These are phyloP conservation scores for Trissoscelio sp. DNA, from an alignment of 2,888 invertebrate species.

Conservation along the genomic window DNA sequence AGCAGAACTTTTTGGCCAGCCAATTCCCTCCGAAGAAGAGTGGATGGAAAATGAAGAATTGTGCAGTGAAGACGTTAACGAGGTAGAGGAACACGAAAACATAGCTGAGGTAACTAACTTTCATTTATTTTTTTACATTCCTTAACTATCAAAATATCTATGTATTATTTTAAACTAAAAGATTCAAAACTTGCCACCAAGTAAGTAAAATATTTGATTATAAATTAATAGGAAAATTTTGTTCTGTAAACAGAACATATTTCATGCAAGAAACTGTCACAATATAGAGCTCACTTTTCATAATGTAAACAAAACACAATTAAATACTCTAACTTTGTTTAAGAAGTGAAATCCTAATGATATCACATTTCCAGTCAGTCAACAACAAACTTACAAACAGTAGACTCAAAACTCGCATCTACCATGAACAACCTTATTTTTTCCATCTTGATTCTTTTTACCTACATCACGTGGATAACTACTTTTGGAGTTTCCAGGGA, in stretches of 20 bases:
- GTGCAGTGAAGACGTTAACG: conserved; percentile 45
- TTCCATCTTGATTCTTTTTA: neutral
- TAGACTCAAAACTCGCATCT: neutral
- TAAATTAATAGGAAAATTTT: neutral
- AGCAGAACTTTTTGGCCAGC: conserved; percentile 90
- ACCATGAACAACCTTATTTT: conserved; percentile 1
- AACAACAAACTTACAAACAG: neutral
- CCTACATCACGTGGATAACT: neutral
- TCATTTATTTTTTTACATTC: neutral
- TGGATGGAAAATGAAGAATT: conserved; percentile 80
- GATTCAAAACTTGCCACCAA: neutral
- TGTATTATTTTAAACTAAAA: neutral
- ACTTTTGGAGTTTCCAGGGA: neutral
- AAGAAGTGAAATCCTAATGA: neutral
- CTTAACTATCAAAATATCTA: neutral
- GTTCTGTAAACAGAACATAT: neutral
- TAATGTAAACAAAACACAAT: conserved; percentile 5
- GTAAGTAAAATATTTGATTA: neutral
- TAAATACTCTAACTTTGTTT: neutral
- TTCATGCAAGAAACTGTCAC: neutral
- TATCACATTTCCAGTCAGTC: neutral
- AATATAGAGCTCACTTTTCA: neutral
- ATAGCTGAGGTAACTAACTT: conserved; percentile 71
- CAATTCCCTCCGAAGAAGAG: conserved; percentile 88
- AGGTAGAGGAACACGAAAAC: conserved; percentile 67